Evolutionary conservation across 2,888 invertebrate genomes (phyloP), one percentile per base, ranked within the genome.

Genomic region (Callyntrura guangdongensis): DNA sequence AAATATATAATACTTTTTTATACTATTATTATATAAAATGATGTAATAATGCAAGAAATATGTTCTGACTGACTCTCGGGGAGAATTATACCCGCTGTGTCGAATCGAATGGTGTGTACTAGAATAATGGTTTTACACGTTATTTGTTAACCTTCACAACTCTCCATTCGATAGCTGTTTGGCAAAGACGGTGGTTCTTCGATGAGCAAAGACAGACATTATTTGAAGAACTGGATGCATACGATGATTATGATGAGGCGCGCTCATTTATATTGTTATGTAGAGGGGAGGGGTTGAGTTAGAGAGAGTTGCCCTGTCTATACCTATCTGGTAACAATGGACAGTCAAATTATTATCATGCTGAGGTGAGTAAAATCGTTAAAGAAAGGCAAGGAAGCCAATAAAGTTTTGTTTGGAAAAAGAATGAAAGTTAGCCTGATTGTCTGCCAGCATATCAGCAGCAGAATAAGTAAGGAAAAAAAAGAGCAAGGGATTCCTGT

Each of bases 361-460:
- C 25, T 67, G 45, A 86, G 53, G 86, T 74, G 86, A 56, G 47
- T 36, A 74, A 74, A 86, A 74, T 56, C 8, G 77, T n/a, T 64
- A 49, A 64, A 82, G 22, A 74, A 77, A 53, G 49, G n/a, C 49
- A 83, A 81, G 25, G 90, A 90, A 90, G 90, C 90, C 90, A 86
- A 90, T 81, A 20, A 90, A 90, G 72, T 77, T 90, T 79, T 53
- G 69, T 83, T 47, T 69, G 79, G 82, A 83, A 25, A 67, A 67
- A 67, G 61, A 56, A 77, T 53, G 53, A 81, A 90, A 49, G 81
- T 90, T 90, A 14, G 61, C 56, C 27, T 86, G 82, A 83, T 86
- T 82, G 90, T 86, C 82, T 86, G n/a, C 56, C 22, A 83, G 74
- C 36, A 25, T 49, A 67, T 22, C 27, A 6, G 45, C 17, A 22